phyloP scores from a whole-genome alignment of 2,888 invertebrate species.

The Drosophila basisetae region DNA sequence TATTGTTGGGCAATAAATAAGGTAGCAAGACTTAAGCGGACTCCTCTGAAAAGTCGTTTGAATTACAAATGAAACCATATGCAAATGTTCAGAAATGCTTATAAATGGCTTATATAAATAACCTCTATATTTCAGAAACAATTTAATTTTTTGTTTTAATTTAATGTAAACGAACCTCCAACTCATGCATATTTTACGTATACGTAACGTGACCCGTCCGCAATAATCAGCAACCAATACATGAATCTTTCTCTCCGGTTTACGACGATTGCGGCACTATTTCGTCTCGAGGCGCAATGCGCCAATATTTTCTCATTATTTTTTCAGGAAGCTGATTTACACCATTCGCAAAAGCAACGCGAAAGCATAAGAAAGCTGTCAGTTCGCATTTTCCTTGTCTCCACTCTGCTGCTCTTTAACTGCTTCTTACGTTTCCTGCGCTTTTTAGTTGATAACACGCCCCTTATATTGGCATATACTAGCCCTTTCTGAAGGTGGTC shows the following conservation, averaged over 20 bases:
- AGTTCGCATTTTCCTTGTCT: constrained; percentile 26
- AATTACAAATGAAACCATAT: constrained; percentile 1
- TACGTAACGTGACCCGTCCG: constrained; percentile 12
- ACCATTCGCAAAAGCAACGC: constrained; percentile 19
- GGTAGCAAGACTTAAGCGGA: background rate
- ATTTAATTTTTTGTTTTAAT: constrained; percentile 1
- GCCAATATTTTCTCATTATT: constrained; percentile 64
- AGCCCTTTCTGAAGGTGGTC: constrained; percentile 6
- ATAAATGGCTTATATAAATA: background rate
- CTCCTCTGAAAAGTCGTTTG: constrained; percentile 6
- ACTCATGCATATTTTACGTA: background rate
- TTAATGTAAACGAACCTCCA: background rate
- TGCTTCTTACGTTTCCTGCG: background rate
- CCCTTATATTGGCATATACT: constrained; percentile 32
- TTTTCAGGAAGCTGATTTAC: constrained; percentile 54
- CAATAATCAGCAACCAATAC: constrained; percentile 2
- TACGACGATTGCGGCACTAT: background rate
- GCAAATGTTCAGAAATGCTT: background rate
- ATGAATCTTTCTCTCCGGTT: background rate
- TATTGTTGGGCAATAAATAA: constrained; percentile 27
- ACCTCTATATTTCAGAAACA: background rate
- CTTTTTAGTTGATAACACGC: constrained; percentile 12
- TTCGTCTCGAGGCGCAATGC: constrained; percentile 43
- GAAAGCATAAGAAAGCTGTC: constrained; percentile 27
- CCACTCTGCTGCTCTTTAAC: constrained; percentile 14